phyloP scores from a whole-genome alignment of 2,888 invertebrate species.

The Orchestes rusci region DNA sequence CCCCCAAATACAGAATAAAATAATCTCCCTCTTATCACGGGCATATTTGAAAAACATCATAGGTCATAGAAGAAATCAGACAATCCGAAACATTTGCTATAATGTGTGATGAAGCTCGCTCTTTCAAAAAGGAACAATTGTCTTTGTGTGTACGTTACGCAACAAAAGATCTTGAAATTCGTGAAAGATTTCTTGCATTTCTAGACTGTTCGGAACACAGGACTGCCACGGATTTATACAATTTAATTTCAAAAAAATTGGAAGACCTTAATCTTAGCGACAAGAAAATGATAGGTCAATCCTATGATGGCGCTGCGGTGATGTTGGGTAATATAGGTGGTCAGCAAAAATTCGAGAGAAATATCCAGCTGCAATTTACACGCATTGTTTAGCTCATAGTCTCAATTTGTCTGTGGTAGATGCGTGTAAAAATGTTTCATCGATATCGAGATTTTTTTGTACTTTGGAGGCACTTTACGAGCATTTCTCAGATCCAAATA shows the following conservation, averaged over 20 bases:
- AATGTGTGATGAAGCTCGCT: neutral
- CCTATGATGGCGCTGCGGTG: conserved; percentile 10
- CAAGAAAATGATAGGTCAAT: conserved; percentile 6
- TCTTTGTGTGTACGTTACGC: conserved; percentile 7
- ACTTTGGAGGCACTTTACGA: too few species aligned
- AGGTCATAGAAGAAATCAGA: conserved; percentile 9
- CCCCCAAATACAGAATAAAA: neutral
- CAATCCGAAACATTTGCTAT: conserved; percentile 9
- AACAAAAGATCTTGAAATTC: conserved; percentile 9
- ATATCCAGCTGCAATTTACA: conserved; percentile 3
- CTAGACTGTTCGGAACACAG: conserved; percentile 9
- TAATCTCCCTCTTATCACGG: neutral
- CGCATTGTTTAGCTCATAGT: conserved; percentile 3
- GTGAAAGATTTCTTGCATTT: conserved; percentile 11
- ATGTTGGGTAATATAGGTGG: conserved; percentile 8
- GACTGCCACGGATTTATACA: conserved; percentile 1
- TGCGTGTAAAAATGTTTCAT: conserved; percentile 5
- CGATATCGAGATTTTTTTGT: neutral
- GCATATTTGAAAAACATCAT: conserved; percentile 1
- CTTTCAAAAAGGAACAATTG: neutral
- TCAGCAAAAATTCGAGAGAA: conserved; percentile 1
- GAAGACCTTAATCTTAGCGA: conserved; percentile 12
- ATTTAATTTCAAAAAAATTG: neutral
- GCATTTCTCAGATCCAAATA: too few species aligned
- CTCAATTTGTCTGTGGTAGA: conserved; percentile 4